Conservation (phyloP, 2,888 invertebrate species). For the Adelognathus sp. region DNA sequence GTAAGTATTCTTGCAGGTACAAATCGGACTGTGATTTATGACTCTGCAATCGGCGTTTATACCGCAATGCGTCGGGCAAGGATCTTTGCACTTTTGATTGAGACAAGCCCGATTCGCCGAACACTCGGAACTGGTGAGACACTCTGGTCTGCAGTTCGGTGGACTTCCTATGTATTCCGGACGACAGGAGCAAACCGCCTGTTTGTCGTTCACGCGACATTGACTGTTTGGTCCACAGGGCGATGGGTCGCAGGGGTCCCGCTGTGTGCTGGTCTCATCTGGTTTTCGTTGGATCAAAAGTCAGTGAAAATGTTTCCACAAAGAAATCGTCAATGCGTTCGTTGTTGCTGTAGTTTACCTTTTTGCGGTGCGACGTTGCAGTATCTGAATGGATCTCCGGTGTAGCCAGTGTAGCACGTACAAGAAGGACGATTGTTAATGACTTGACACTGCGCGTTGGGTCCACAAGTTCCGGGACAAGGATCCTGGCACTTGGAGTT, state of each 20-base stretch:
- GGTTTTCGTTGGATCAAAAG: conserved; percentile 68
- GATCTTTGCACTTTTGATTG: conserved; percentile 81
- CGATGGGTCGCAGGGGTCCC: conserved; percentile 79
- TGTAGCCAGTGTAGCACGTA: conserved; percentile 84
- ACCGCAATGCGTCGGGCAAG: conserved; percentile 82
- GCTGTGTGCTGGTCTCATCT: conserved; percentile 83
- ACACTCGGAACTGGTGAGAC: conserved; percentile 82
- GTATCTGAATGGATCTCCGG: conserved; percentile 87
- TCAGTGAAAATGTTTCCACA: not conserved
- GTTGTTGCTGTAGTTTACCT: conserved; percentile 83
- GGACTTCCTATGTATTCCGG: conserved; percentile 79
- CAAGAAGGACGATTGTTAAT: conserved; percentile 87
- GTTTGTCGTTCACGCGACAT: conserved; percentile 81
- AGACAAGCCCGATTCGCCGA: conserved; percentile 78
- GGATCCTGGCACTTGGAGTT: conserved; percentile 90
- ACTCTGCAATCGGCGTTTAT: conserved; percentile 81
- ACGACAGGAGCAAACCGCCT: conserved; percentile 82
- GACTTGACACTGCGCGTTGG: conserved; percentile 86
- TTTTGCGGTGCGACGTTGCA: conserved; percentile 82
- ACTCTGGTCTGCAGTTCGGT: conserved; percentile 80
- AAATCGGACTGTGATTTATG: conserved; percentile 82
- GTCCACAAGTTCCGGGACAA: conserved; percentile 88
- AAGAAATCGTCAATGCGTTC: conserved; percentile 78
- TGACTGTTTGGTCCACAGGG: conserved; percentile 83
- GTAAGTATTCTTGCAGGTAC: conserved; percentile 79